Conservation (phyloP, 2,113 vertebrate species). For the Nicator chloris region DNA sequence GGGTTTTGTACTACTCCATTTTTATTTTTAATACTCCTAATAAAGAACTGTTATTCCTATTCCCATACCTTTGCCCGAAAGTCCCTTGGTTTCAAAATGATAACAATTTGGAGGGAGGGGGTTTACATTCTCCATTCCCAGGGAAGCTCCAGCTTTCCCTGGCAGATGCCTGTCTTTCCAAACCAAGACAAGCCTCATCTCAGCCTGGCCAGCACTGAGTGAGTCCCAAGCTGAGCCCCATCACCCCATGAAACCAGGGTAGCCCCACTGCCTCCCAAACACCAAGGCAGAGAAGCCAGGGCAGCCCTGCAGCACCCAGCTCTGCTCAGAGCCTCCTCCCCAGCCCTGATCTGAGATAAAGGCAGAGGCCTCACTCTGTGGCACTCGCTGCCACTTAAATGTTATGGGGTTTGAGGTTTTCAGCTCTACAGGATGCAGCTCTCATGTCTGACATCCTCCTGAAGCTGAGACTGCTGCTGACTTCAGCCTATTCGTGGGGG, state of each 20-base stretch:
- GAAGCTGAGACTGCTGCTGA: neutral
- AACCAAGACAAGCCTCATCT: too few relatives aligned
- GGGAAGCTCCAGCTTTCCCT: too few relatives aligned
- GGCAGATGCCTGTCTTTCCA: too few relatives aligned
- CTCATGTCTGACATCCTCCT: neutral
- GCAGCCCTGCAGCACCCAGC: rapidly evolving
- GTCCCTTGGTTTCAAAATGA: too few relatives aligned
- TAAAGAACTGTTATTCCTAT: too few relatives aligned
- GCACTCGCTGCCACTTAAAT: neutral
- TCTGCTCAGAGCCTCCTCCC: neutral
- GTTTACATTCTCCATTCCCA: too few relatives aligned
- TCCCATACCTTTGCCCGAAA: too few relatives aligned
- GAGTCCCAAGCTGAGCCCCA: neutral
- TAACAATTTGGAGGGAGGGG: too few relatives aligned
- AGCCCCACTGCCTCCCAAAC: rapidly evolving
- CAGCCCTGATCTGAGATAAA: neutral
- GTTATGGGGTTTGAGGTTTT: neutral
- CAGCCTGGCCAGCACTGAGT: neutral
- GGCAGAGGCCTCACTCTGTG: rapidly evolving
- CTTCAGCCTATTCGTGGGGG: neutral
- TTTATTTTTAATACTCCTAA: too few relatives aligned
- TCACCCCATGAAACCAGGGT: neutral
- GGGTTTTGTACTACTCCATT: too few relatives aligned
- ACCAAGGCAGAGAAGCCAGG: neutral
- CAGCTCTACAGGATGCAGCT: neutral